A percentile compares a stretch with the other conserved stretches of the same genome.
Conservation (phyloP, 2,888 invertebrate genomes). For the Eubasilissa splendida region DNA sequence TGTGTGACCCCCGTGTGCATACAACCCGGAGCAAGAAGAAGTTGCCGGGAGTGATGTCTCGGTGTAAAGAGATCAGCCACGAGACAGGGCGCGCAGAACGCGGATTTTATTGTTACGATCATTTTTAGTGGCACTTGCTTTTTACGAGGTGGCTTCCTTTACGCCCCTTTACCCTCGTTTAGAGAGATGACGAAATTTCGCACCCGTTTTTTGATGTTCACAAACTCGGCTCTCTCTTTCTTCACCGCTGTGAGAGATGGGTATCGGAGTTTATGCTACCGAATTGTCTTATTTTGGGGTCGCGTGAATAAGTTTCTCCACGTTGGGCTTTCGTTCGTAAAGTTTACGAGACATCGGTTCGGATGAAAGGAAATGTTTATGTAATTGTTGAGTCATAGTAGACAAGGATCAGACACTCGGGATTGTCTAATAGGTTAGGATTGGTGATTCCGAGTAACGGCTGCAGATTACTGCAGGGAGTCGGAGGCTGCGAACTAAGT, state of each 20-base stretch:
- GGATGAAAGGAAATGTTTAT: slow-evolving; percentile 57
- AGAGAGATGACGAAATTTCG: slow-evolving; percentile 53
- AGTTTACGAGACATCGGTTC: slow-evolving; percentile 56
- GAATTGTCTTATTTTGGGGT: slow-evolving; percentile 37
- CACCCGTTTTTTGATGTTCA: slow-evolving; percentile 48
- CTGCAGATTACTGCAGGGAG: slow-evolving; percentile 35
- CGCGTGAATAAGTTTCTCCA: slow-evolving; percentile 42
- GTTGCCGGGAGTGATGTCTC: slow-evolving; percentile 25
- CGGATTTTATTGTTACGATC: slow-evolving; percentile 59
- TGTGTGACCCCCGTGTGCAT: not conserved
- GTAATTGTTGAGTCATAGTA: slow-evolving; percentile 53
- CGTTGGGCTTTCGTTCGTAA: slow-evolving; percentile 47
- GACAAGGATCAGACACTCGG: slow-evolving; percentile 55
- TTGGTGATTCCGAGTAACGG: slow-evolving; percentile 46
- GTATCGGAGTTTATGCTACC: slow-evolving; percentile 38
- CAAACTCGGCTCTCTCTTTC: slow-evolving; percentile 42
- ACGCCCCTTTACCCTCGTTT: slow-evolving; percentile 49
- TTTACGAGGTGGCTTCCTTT: slow-evolving; percentile 58
- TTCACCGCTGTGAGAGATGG: slow-evolving; percentile 21
- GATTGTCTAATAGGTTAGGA: slow-evolving; percentile 50
- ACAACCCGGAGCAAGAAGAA: slow-evolving; percentile 14
- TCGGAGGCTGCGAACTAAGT: not conserved
- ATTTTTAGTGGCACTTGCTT: slow-evolving; percentile 59
- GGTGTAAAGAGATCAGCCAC: slow-evolving; percentile 43
- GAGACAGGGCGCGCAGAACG: slow-evolving; percentile 52